These are phyloP conservation scores for Andrena marginata DNA, from an alignment of 2,888 invertebrate species.

Conservation along the genomic window DNA sequence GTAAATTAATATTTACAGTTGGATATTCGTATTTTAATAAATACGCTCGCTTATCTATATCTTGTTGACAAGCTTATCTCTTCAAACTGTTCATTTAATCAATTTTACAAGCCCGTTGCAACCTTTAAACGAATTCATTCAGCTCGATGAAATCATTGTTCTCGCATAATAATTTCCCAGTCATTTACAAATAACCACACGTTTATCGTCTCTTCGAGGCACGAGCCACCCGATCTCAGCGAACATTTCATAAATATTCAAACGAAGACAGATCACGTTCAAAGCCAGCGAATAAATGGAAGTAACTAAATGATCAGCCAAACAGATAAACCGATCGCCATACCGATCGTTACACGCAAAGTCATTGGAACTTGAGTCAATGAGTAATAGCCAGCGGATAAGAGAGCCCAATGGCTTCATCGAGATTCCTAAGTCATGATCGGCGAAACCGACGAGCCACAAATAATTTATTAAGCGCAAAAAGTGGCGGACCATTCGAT, in stretches of 20 bases:
- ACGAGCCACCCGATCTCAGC: too few species aligned
- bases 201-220: background rate
- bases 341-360: background rate
- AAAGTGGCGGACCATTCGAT: background rate
- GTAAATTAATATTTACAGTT: background rate
- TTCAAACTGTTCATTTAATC: background rate
- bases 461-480: background rate
- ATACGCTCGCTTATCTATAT: slow-evolving; percentile 10
- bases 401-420: background rate
- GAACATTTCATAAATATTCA: too few species aligned
- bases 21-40: background rate
- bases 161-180: slow-evolving; percentile 1
- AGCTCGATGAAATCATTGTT: background rate
- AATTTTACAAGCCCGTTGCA: background rate
- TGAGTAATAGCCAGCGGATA: background rate
- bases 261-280: too few species aligned
- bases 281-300: background rate
- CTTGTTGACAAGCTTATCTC: background rate
- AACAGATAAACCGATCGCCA: background rate
- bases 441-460: too few species aligned
- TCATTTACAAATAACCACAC: background rate
- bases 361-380: background rate
- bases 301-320: background rate
- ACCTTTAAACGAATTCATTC: background rate
- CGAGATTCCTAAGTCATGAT: too few species aligned